These are phyloP conservation scores for Maccullochella peelii DNA, from an alignment of 2,113 vertebrate genomes.

Conservation along the genomic window DNA sequence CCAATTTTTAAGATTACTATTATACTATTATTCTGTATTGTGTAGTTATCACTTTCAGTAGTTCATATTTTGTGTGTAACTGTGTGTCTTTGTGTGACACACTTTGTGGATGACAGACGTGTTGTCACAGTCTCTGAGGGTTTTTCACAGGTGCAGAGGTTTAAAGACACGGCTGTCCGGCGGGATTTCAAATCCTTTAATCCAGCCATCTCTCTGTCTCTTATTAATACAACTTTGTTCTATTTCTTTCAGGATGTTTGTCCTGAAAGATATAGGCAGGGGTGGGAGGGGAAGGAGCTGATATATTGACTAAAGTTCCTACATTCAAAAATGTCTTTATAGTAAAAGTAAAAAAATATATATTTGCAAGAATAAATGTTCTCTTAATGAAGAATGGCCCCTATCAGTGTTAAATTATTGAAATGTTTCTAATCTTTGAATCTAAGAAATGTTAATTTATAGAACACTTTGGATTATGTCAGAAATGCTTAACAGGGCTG, in stretches of 20 bases:
- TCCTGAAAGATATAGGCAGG: neutral
- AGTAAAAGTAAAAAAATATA: neutral
- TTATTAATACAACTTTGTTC: slow-evolving; percentile 57
- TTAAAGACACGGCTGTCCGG: slow-evolving; percentile 27
- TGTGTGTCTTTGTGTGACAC: slow-evolving; percentile 26
- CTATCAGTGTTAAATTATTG: neutral
- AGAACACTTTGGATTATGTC: neutral
- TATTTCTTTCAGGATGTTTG: slow-evolving; percentile 40
- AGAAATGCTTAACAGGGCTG: neutral
- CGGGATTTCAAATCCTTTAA: slow-evolving; percentile 72
- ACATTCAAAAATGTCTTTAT: neutral
- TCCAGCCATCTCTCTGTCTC: slow-evolving; percentile 64
- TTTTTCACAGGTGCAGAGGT: slow-evolving; percentile 62
- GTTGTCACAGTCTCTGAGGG: slow-evolving; percentile 25
- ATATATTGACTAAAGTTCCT: neutral
- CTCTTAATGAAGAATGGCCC: neutral
- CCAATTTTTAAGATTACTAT: neutral
- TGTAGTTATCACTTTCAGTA: neutral
- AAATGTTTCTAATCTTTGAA: too few relatives aligned
- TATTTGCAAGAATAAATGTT: neutral
- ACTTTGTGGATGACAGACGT: slow-evolving; percentile 31
- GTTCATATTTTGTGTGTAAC: slow-evolving; percentile 1
- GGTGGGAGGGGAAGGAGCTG: neutral
- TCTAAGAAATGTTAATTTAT: neutral
- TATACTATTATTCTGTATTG: neutral